Evolutionary conservation across 2,888 invertebrate species (phyloP).

Genomic region (Aspidiotus destructor): DNA sequence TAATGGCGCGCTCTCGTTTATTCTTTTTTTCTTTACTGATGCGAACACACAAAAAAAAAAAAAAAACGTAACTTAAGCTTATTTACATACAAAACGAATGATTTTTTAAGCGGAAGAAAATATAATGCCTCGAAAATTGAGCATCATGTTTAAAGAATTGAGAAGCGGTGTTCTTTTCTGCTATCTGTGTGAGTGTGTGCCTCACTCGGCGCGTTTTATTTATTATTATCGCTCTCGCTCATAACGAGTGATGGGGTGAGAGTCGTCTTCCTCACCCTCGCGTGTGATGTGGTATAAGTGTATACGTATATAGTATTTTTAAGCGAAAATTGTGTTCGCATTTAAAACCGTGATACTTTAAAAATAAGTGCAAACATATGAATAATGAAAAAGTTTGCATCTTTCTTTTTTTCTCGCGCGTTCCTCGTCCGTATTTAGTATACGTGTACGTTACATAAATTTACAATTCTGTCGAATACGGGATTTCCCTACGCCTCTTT

Average conservation of each 20-base stretch:
- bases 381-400: constrained; percentile 30
- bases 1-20: constrained; percentile 2
- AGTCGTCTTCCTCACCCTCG: constrained; percentile 7
- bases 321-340: constrained; percentile 9
- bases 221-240: background rate
- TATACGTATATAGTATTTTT: background rate
- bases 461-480: too few species aligned
- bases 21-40: constrained; percentile 14
- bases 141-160: constrained; percentile 29
- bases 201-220: too few species aligned
- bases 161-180: constrained; percentile 22
- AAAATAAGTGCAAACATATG: constrained; percentile 32
- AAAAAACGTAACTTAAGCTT: constrained; percentile 8
- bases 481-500: too few species aligned
- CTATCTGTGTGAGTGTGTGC: background rate
- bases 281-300: constrained; percentile 7
- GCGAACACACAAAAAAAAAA: too few species aligned
- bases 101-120: constrained; percentile 31
- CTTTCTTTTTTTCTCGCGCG: constrained; percentile 28
- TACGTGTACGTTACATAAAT: too few species aligned
- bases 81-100: constrained; percentile 32
- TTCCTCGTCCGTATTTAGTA: background rate
- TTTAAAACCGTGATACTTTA: constrained; percentile 17
- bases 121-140: constrained; percentile 31
- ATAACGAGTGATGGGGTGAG: background rate